Evolutionary conservation across 2,113 vertebrate species (phyloP).

Genomic region (Nannospalax galili): DNA sequence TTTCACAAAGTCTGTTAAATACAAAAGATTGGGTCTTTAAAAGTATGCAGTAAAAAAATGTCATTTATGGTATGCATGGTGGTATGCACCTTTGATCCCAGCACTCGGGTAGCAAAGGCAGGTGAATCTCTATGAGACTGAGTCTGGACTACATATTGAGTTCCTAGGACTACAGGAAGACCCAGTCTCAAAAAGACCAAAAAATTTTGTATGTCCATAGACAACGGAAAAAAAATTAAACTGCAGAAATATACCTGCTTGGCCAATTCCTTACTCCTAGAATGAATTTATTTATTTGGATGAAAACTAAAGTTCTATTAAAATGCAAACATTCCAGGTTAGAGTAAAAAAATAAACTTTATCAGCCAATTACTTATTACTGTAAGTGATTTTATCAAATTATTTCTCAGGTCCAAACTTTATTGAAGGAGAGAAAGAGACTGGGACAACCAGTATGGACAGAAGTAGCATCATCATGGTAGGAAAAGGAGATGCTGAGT

Average conservation of each 20-base stretch:
- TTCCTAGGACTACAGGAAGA: too few relatives aligned
- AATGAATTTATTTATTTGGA: constrained; percentile 22
- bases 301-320: constrained; percentile 55
- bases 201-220: background rate
- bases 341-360: constrained; percentile 13
- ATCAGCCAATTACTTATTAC: constrained; percentile 16
- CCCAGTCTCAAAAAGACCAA: too few relatives aligned
- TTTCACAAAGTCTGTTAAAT: constrained; percentile 4
- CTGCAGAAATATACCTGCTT: constrained; percentile 41
- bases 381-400: constrained; percentile 42
- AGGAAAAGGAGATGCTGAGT: background rate
- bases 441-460: background rate
- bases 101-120: too few relatives aligned
- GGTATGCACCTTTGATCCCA: too few relatives aligned
- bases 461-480: background rate
- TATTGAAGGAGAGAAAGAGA: background rate
- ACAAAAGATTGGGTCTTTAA: background rate
- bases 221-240: background rate
- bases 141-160: too few relatives aligned
- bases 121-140: too few relatives aligned
- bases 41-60: background rate
- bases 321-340: constrained; percentile 57
- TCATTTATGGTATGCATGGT: too few relatives aligned
- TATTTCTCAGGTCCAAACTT: constrained; percentile 35
- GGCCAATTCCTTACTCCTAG: constrained; percentile 49